Evolutionary conservation across 2,113 vertebrate genomes (phyloP), one percentile per base, ranked within the genome.

Genomic region (Callionymus lyra): DNA sequence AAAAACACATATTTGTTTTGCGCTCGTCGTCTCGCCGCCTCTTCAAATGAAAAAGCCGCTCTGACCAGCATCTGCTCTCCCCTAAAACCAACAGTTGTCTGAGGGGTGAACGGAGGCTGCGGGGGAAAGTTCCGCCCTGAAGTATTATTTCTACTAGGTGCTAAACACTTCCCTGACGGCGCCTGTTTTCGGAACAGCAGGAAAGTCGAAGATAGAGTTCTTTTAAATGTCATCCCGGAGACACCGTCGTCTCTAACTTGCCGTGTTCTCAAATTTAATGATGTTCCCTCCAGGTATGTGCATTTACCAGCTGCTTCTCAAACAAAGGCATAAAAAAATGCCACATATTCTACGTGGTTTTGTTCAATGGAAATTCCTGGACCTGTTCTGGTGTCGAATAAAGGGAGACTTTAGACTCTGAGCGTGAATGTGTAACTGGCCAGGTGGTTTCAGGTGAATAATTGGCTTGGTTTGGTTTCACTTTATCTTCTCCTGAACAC

Each of bases 141-240:
- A 8, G 21, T 56, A 45, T 60, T 36, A 34, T 36, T 47, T 41
- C 42, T 50, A 1, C 34, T 35, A 60, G 47, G 56, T 44, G 43
- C 27, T 5, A 38, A 45, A 16, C 16, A 14, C 31, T 55, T 57
- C 36, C 18, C 53, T n/a, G n/a, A n/a, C n/a, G n/a, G 21, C 52
- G 42, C 74, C 67, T 65, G 46, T 44, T 56, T 33, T 55, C 2
- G 6, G 34, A 74, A 38, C 57, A 61, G 50, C 53, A 47, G 56
- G 57, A 53, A 61, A 63, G 68, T 72, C 47, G 63, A 50, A 68
- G 41, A 65, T 62, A 56, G 56, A 53, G 55, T 58, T 50, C 38
- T 32, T 6, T 40, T 38, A 34, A 57, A 68, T 62, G 60, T 68
- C 54, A 50, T 27, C 48, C 43, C 59, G 50, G 55, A 59, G 63